Evolutionary conservation across 2,797 vertebrate genomes (phyloP), one percentile per base, ranked within the genome.

Genomic region (Heterohyrax brucei): DNA sequence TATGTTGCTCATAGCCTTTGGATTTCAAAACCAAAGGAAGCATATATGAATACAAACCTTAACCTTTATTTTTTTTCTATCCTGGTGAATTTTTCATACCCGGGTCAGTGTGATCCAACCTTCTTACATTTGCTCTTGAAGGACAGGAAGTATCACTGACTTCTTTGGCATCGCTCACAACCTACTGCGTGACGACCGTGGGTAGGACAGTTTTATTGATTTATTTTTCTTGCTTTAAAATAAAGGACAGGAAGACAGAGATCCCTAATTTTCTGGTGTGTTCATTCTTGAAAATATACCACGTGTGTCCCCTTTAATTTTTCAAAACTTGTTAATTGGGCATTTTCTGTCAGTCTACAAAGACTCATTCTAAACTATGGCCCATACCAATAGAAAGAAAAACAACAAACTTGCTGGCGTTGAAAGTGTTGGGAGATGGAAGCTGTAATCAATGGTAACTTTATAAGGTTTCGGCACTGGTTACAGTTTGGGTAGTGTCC

Each of bases 361-460:
- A 96, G 22, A 46, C 80, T 82, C 50, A 39, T 14, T 92, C 62
- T 77, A 84, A 92, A 95, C 90, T 39, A 66, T 86, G 95, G 84
- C 53, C 70, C 78, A 33, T 39, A 94, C 85, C 13, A 61, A 59
- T 7, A 82, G 16, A 1, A 83, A 78, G 61, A 44, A 92, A 96
- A 95, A 92, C 61, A 62, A 33, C 80, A 89, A 77, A 59, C 89
- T 91, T 73, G 76, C 88, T 95, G 86, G 96, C 90, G 59, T 19
- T 7, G 59, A 78, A 86, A 21, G 30, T 24, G n/a, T 72, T 94
- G 95, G 93, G 88, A 81, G 82, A 82, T 79, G 50, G 92, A 90
- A 86, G 81, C 82, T 28, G 70, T 79, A 64, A 94, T 97, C 88
- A 94, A 82, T 90, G 81, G 82, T 85, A 66, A 94, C 91, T 96